Percentiles rank a stretch among this genome's conserved stretches.
These are phyloP conservation scores for human (Homo sapiens) DNA, from an alignment of 2,113 vertebrate genomes.

Conservation along the genomic window GRCh38 chr1:239058501-239059000, in stretches of 20 bases:
- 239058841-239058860: background rate
- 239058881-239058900: slow-evolving; percentile 1
- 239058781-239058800: background rate
- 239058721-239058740: background rate
- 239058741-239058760: background rate
- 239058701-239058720: background rate
- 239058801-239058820: background rate
- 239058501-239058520: background rate
- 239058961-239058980: background rate
- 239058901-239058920: background rate
- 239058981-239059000: background rate
- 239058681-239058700: background rate
- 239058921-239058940: background rate
- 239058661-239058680: background rate
- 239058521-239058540: background rate
- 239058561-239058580: background rate
- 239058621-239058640: background rate
- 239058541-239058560: background rate
- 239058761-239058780: background rate
- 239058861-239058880: background rate
- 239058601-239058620: background rate
- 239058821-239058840: background rate
- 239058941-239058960: slow-evolving; percentile 23
- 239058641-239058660: background rate
- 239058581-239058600: background rate